Evolutionary conservation across 2,113 vertebrate species (phyloP).

Genomic region (Baryphthengus martii): DNA sequence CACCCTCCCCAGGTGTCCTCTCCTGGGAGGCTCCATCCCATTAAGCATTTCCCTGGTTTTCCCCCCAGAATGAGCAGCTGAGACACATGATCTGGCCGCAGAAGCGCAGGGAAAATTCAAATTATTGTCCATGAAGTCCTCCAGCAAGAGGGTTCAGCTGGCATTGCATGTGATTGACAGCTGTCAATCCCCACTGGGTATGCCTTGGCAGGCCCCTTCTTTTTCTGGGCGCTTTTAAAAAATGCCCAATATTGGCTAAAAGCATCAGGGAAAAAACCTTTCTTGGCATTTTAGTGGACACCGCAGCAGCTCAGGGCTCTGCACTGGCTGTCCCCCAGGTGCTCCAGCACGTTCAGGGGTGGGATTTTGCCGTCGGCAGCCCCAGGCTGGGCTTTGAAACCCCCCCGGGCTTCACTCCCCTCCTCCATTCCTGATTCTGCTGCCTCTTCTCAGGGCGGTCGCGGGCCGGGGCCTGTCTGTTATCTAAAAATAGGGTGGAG

Average conservation of each 20-base stretch:
- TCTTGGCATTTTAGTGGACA: accelerated
- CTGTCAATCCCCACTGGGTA: neutral
- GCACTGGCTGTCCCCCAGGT: neutral
- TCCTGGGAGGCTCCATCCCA: neutral
- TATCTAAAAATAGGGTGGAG: constrained; percentile 52
- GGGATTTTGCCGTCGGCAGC: neutral
- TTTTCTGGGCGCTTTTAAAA: neutral
- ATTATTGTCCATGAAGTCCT: neutral
- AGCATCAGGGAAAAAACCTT: neutral
- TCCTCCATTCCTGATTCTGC: neutral
- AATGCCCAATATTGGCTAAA: neutral
- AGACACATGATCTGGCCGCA: neutral
- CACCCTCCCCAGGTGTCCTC: neutral
- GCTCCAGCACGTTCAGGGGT: neutral
- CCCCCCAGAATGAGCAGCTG: accelerated
- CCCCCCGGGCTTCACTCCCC: neutral
- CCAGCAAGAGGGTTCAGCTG: neutral
- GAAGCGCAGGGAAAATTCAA: neutral
- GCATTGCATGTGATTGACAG: accelerated
- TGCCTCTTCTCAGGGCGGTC: accelerated
- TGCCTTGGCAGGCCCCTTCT: neutral
- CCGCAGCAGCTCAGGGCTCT: accelerated
- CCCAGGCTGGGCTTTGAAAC: neutral
- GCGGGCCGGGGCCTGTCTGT: neutral
- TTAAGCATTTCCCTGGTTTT: neutral